These are phyloP conservation scores for Pocillopora meandrina DNA, from an alignment of 92 coral and sea anemone species.

Conservation along the genomic window DNA sequence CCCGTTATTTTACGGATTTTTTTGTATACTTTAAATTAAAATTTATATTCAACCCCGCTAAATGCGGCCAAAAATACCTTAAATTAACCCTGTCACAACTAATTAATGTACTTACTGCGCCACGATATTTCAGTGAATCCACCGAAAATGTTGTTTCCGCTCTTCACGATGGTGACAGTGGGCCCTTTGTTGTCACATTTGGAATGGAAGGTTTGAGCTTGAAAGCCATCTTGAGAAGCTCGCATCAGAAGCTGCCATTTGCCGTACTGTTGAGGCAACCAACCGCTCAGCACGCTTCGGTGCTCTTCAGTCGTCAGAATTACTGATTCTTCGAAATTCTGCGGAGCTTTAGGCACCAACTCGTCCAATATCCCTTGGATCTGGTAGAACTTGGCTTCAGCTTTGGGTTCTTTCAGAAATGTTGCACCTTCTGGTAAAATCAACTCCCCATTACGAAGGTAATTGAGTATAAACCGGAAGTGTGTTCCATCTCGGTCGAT, in stretches of 20 bases:
- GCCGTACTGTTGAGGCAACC: constrained; percentile 4
- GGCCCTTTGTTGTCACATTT: constrained; percentile 63
- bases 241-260: constrained; percentile 50
- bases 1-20: not conserved
- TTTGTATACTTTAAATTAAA: no score
- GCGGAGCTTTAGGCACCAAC: not conserved
- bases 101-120: constrained; percentile 11
- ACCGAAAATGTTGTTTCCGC: constrained; percentile 53
- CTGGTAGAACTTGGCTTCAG: not conserved
- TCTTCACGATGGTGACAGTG: constrained; percentile 46
- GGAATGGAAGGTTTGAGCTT: constrained; percentile 40
- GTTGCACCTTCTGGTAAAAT: not conserved
- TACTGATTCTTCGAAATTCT: not conserved
- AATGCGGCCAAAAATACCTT: no score
- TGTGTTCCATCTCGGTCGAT: constrained; percentile 1
- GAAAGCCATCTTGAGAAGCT: constrained; percentile 59
- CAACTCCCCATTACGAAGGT: not conserved
- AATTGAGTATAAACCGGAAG: not conserved
- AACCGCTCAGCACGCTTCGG: not conserved
- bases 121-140: constrained; percentile 51
- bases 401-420: not conserved
- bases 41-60: no score
- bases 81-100: not conserved
- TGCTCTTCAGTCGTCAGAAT: constrained; percentile 1
- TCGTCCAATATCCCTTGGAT: not conserved